Percentiles rank a stretch among this genome's conserved stretches.
Evolutionary conservation across 2,797 vertebrate species (phyloP).

Genomic region (Pangasius mekongensis): DNA sequence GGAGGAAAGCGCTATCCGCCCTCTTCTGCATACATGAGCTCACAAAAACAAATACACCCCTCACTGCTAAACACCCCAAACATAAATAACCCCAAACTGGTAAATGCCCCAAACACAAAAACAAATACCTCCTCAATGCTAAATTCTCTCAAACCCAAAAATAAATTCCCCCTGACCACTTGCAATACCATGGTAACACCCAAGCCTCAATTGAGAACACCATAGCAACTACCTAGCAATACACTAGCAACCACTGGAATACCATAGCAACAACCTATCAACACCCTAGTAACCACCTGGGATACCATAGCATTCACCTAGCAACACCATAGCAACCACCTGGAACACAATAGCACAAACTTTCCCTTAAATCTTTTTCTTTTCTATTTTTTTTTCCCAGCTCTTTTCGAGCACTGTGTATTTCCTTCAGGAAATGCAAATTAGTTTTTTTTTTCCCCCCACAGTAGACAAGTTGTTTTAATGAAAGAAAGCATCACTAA

Average conservation of each 20-base stretch:
- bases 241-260: not conserved
- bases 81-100: not conserved
- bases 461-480: not conserved
- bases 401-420: not conserved
- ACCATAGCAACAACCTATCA: not conserved
- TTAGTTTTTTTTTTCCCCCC: no score
- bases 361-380: not conserved
- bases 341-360: not conserved
- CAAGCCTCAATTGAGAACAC: not conserved
- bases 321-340: not conserved
- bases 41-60: not conserved
- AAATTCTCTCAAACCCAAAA: not conserved
- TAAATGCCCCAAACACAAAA: not conserved
- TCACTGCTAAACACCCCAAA: not conserved
- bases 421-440: not conserved
- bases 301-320: not conserved
- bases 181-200: not conserved
- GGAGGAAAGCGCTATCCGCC: no score
- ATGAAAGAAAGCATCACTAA: not conserved
- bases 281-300: not conserved
- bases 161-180: not conserved
- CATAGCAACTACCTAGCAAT: not conserved
- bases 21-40: no score
- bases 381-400: not conserved
- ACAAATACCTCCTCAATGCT: no score